These are phyloP conservation scores for Philaethria dido DNA, from an alignment of 2,888 invertebrate genomes.

Conservation along the genomic window DNA sequence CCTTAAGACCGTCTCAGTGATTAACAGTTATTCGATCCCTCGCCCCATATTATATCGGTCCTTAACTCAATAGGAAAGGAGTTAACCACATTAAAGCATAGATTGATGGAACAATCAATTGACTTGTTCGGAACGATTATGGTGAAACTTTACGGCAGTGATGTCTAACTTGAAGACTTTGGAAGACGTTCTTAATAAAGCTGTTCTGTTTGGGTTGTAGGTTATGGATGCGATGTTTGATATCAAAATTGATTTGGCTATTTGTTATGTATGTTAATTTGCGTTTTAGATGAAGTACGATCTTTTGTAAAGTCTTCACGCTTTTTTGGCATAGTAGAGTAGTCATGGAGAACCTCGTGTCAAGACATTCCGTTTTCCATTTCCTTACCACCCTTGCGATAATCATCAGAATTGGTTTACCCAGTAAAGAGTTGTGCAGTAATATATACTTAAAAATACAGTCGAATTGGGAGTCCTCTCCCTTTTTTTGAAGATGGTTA, in stretches of 20 bases:
- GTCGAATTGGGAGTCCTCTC: no score
- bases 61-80: constrained; percentile 56
- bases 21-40: constrained; percentile 54
- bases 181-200: constrained; percentile 15
- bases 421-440: no score
- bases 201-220: constrained; percentile 3
- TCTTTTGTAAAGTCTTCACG: no score
- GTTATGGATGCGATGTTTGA: not conserved
- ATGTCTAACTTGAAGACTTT: constrained; percentile 30
- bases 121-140: constrained; percentile 38
- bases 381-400: no score
- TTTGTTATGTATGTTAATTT: no score
- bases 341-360: no score
- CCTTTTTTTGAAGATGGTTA: no score
- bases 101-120: constrained; percentile 45
- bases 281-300: no score
- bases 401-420: no score
- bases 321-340: no score
- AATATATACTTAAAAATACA: no score
- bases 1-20: constrained; percentile 52
- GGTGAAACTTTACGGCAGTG: constrained; percentile 35
- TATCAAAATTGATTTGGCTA: not conserved
- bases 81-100: constrained; percentile 53
- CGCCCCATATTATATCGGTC: constrained; percentile 48
- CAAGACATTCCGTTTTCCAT: no score